Base-by-base conservation (phyloP, 1,140 invertebrate genomes). In the Aphidius ervi region DNA sequence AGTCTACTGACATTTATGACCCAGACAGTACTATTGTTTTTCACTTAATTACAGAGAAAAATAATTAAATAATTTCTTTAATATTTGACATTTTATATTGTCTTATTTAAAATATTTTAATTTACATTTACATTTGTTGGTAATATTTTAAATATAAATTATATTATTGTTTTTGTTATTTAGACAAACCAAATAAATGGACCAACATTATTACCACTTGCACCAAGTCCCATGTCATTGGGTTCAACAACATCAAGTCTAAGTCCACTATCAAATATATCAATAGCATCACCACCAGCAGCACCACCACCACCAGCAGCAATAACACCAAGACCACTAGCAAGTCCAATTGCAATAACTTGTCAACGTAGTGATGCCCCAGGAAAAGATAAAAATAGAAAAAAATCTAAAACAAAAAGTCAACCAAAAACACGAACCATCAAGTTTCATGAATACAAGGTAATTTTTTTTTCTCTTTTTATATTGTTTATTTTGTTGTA, bases 391-490 rank as follows among this genome's bases (percentile, higher is more conserved):
- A 92, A 92, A 70, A 92, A 90, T 68, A 81, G 89, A 48, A 95
- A 95, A 78, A 96, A 96, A 76, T 88, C 85, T n/a, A 96, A 97
- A 79, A 87, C 87, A 40, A 94, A 93, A 75, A 88, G 88, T 52
- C 91, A 93, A 71, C 84, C 88, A 5, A 97, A 97, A 75, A 87
- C 93, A 3, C 87, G 93, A 62, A 93, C 90, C 47, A 96, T 98
- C 62, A 98, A 98, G 82, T 98, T 98, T 79, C 95, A 98, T 76
- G 96, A 98, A 76, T 98, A 98, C 77, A 98, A 97, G 81, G 85
- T 85, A 67, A 70, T 65, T 65, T 52, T 58, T 58, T 16, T 16
- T 20, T 49, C 48, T 54, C 9, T 46, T 41, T 16, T n/a, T 40
- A 16, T 50, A 20, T 42, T 43, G 10, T 7, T 48, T 20, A 6